Percentiles rank a stretch among this genome's conserved stretches.
Conservation (phyloP, 2,797 vertebrate genomes). For the Phalanger gymnotis region DNA sequence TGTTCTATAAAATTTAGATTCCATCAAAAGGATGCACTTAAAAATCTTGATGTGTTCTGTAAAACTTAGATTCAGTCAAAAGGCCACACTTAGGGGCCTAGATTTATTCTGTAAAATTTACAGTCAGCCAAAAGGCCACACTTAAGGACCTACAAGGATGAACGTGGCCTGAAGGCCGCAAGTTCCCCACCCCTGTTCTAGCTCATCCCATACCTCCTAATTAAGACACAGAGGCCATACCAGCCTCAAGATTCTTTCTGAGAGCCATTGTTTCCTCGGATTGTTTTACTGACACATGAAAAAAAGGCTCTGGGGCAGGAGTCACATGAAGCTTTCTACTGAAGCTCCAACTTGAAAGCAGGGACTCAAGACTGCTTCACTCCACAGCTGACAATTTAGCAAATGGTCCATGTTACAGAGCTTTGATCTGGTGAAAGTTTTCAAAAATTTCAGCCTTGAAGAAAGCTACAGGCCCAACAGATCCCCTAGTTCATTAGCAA, state of each 20-base stretch:
- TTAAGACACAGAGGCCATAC: background rate
- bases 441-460: slow-evolving; percentile 87
- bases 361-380: slow-evolving; percentile 82
- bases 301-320: slow-evolving; percentile 77
- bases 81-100: too few species aligned
- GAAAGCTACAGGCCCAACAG: slow-evolving; percentile 84
- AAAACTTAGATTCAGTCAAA: too few species aligned
- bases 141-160: too few species aligned
- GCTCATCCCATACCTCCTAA: slow-evolving; percentile 68
- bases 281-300: slow-evolving; percentile 85
- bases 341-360: slow-evolving; percentile 81
- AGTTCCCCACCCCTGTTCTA: slow-evolving; percentile 12
- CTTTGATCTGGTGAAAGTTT: slow-evolving; percentile 92
- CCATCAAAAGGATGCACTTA: too few species aligned
- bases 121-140: too few species aligned
- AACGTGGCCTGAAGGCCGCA: too few species aligned
- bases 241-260: slow-evolving; percentile 67
- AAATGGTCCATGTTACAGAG: slow-evolving; percentile 84
- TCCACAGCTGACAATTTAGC: slow-evolving; percentile 87
- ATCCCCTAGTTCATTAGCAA: slow-evolving; percentile 91
- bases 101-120: too few species aligned
- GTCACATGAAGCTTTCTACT: slow-evolving; percentile 70
- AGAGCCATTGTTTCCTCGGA: slow-evolving; percentile 75
- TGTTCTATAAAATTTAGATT: too few species aligned
- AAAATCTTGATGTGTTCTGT: too few species aligned